Base-by-base conservation (phyloP, 1,140 invertebrate species). In the Artemia franciscana region DNA sequence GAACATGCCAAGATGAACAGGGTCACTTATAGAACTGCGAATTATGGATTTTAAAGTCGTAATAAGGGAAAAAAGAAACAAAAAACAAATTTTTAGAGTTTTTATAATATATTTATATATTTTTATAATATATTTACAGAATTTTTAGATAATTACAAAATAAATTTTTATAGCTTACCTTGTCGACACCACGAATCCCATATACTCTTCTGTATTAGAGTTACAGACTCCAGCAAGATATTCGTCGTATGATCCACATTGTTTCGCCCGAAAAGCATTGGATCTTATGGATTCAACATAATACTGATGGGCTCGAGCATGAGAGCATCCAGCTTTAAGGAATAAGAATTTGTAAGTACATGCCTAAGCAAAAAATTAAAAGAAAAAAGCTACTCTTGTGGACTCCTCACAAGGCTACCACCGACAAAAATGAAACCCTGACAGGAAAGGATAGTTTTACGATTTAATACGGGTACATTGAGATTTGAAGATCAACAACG, bases 251-350 rank as follows among this genome's bases (percentile, higher is more conserved):
- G 56, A 58, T 2, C 58, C 62, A 30, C 85, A 88, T 0, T 77
- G 77, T 69, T 78, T 83, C 0, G 79, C 82, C 73, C 80, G 84
- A 68, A 90, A 89, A 0, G 86, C 87, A 0, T 73, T 57, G 5
- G 75, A 65, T 0, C 76, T 80, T 25, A 89, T 82, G 0, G 85
- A 87, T 69, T 88, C 85, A 0, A 81, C 81, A 66, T 80, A 90
- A 64, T 84, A 85, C 4, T 72, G 66, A 0, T 81, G 78, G 0
- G 84, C 79, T 63, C 84, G 72, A 26, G 78, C 77, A 67, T 86
- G 84, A 66, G 80, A 79, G 66, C 84, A 88, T 0, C 26, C 25
- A 60, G 56, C 62, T 63, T n/a, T 59, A 58, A 57, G 58, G 5
- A 15, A 25, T n/a, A 30, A n/a, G n/a, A n/a, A n/a, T n/a, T n/a